Percentiles rank a stretch among this genome's conserved stretches.
phyloP scores from a whole-genome alignment of 1,140 invertebrate species.

The Ladona fulva region DNA sequence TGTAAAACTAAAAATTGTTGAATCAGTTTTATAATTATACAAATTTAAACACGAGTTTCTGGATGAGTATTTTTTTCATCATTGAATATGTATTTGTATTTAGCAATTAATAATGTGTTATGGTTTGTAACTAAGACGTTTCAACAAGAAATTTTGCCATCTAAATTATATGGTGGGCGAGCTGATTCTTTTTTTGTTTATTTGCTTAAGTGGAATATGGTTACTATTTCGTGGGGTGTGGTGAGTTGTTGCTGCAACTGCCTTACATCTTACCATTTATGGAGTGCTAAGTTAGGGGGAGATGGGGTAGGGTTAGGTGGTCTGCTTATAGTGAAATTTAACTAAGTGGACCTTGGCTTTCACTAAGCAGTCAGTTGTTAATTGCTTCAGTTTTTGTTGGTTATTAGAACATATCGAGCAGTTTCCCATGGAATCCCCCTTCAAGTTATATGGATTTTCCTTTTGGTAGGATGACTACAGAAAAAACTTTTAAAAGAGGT shows the following conservation, averaged over 20 bases:
- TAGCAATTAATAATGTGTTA: background rate
- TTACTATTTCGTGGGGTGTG: background rate
- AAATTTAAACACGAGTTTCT: background rate
- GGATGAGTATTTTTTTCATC: background rate
- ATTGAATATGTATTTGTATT: background rate
- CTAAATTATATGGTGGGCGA: background rate
- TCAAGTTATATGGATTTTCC: background rate
- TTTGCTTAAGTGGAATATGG: background rate
- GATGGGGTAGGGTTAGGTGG: conserved; percentile 2
- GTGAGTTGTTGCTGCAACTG: conserved; percentile 8
- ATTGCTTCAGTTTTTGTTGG: background rate
- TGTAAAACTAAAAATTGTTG: conserved; percentile 4
- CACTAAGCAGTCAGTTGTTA: background rate
- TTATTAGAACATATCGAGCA: conserved; percentile 2
- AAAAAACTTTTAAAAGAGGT: background rate
- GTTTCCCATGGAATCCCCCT: background rate
- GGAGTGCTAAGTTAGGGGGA: background rate
- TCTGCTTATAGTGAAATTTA: background rate
- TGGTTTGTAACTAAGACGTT: background rate
- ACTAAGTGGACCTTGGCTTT: background rate
- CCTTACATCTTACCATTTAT: background rate
- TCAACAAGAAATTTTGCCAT: background rate
- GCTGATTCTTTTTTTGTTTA: background rate
- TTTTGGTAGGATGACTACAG: conserved; percentile 5
- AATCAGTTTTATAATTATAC: conserved; percentile 9